Conservation (phyloP, 1,140 invertebrate genomes). For the Aricia agestis region DNA sequence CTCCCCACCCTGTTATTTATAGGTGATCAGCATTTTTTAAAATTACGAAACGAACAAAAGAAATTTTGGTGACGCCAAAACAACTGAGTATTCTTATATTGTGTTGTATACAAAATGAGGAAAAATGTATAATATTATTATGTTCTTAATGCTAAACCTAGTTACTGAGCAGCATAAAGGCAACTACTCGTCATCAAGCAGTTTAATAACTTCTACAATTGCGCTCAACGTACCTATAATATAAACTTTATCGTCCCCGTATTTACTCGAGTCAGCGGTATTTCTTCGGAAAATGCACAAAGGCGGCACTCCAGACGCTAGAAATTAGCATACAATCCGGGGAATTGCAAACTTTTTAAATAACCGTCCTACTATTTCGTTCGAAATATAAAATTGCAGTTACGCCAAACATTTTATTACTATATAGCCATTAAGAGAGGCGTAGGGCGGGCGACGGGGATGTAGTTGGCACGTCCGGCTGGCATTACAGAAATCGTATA, state of each 20-base stretch:
- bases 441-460: not conserved
- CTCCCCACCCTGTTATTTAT: not conserved
- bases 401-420: not conserved
- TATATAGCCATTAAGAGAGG: not conserved
- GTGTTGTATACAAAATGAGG: too few relatives aligned
- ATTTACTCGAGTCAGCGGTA: not conserved
- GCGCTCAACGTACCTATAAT: not conserved
- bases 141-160: not conserved
- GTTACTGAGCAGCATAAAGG: not conserved
- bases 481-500: not conserved
- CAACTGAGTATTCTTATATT: not conserved
- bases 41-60: not conserved
- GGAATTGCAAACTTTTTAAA: conserved; percentile 1
- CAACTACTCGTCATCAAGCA: not conserved
- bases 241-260: conserved; percentile 1
- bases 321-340: conserved; percentile 7
- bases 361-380: not conserved
- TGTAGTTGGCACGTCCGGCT: not conserved
- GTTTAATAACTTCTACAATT: not conserved
- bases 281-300: not conserved
- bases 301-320: not conserved
- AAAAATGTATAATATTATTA: too few relatives aligned
- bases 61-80: not conserved
- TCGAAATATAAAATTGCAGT: not conserved
- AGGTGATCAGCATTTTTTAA: not conserved